phyloP scores from a whole-genome alignment of 2,797 vertebrate species.

The Nothura maculosa region DNA sequence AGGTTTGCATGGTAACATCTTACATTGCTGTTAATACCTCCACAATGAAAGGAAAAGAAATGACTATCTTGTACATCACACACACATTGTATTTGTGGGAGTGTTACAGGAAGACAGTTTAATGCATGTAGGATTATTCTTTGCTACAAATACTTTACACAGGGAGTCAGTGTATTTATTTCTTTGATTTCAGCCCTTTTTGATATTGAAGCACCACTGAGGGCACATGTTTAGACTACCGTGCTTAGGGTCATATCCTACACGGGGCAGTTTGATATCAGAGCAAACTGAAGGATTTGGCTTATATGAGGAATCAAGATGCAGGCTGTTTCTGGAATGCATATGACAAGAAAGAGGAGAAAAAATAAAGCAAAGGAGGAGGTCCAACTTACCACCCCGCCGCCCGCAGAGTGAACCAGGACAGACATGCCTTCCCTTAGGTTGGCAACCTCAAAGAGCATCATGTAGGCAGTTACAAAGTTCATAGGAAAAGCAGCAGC shows the following conservation, averaged over 20 bases:
- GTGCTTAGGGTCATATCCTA: not conserved
- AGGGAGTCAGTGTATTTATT: not conserved
- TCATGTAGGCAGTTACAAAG: constrained; percentile 98
- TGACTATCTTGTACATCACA: not conserved
- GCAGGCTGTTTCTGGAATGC: not conserved
- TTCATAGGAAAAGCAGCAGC: constrained; percentile 96
- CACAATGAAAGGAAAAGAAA: not conserved
- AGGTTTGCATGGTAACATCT: not conserved
- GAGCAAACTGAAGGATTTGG: not conserved
- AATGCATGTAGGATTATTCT: not conserved
- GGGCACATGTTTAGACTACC: not conserved
- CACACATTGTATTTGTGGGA: fast-evolving
- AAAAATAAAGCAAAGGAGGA: not conserved
- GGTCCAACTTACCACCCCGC: constrained; percentile 92
- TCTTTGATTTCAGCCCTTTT: not conserved
- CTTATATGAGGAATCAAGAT: not conserved
- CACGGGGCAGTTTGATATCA: fast-evolving
- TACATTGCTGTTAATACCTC: not conserved
- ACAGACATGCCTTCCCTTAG: constrained; percentile 98
- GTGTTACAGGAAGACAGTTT: not conserved
- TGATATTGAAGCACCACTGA: not conserved
- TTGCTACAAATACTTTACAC: not conserved
- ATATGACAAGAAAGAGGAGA: not conserved
- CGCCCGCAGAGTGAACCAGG: constrained; percentile 96
- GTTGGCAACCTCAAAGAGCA: constrained; percentile 98